Evolutionary conservation across 1,140 invertebrate species (phyloP).

Genomic region (Pogonomyrmex californicus): DNA sequence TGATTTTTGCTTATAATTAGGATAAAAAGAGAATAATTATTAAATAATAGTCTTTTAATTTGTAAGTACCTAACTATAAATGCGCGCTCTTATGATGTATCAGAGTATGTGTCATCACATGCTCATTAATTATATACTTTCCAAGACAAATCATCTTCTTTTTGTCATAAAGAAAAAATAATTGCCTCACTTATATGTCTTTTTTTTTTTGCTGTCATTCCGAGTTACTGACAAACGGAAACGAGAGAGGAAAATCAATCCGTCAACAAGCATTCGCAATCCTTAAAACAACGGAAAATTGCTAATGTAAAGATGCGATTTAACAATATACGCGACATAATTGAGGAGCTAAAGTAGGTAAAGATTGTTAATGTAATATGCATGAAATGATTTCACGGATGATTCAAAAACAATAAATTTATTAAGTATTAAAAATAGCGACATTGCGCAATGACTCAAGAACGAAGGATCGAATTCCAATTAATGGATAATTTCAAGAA

Average conservation of each 20-base stretch:
- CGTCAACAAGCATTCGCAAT: conserved; percentile 28
- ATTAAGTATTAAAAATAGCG: not conserved
- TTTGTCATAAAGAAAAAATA: conserved; percentile 52
- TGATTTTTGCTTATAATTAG: not conserved
- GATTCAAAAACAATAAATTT: not conserved
- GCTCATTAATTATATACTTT: not conserved
- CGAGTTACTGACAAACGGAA: conserved; percentile 62
- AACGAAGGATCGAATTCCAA: not conserved
- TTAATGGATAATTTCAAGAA: not conserved
- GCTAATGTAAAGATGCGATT: not conserved
- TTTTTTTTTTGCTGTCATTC: conserved; percentile 38
- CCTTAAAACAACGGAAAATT: conserved; percentile 20
- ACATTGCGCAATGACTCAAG: not conserved
- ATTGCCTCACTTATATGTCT: conserved; percentile 7
- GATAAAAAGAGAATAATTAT: not conserved
- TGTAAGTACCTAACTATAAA: not conserved
- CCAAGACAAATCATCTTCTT: conserved; percentile 31
- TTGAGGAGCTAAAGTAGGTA: not conserved
- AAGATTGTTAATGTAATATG: not conserved
- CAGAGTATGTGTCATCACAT: not conserved
- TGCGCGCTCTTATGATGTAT: not conserved
- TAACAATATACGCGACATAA: not conserved
- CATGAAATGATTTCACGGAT: not conserved
- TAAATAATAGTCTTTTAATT: conserved; percentile 4
- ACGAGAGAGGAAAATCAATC: conserved; percentile 46